Conservation (phyloP, 2,113 vertebrate genomes). For the Upupa epops region DNA sequence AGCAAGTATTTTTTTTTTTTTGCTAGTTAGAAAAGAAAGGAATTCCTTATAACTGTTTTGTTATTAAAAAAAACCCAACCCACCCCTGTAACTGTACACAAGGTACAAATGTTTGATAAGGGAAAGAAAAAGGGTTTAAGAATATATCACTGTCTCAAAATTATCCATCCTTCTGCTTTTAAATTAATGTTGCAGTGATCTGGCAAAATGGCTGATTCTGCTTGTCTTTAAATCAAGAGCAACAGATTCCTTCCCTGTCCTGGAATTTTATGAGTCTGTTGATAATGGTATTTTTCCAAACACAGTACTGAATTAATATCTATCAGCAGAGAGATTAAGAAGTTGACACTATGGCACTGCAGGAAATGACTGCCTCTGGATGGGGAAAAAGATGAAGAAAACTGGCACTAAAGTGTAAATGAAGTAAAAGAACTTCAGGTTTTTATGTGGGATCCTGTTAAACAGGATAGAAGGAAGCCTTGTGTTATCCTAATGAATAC, state of each 20-base stretch:
- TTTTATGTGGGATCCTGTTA: background rate
- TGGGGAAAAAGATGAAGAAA: background rate
- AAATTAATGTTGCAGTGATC: background rate
- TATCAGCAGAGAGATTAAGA: background rate
- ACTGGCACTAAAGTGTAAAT: background rate
- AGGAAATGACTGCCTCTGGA: background rate
- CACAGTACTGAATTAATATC: background rate
- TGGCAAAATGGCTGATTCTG: background rate
- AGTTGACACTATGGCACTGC: background rate
- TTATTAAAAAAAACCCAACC: background rate
- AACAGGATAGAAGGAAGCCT: background rate
- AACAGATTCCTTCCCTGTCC: background rate
- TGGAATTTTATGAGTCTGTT: background rate
- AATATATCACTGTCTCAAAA: background rate
- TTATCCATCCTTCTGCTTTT: background rate
- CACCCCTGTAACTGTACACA: background rate
- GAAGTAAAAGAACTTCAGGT: background rate
- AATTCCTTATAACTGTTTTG: background rate
- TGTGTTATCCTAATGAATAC: background rate
- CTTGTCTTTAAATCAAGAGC: background rate
- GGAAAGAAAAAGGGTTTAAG: background rate
- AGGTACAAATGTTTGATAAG: background rate
- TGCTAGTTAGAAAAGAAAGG: background rate
- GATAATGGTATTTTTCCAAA: background rate
- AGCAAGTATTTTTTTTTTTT: background rate